A percentile compares a stretch with the other conserved stretches of the same genome.
These are phyloP conservation scores for Gavialis gangeticus DNA, from an alignment of 2,113 vertebrate species.

Conservation along the genomic window DNA sequence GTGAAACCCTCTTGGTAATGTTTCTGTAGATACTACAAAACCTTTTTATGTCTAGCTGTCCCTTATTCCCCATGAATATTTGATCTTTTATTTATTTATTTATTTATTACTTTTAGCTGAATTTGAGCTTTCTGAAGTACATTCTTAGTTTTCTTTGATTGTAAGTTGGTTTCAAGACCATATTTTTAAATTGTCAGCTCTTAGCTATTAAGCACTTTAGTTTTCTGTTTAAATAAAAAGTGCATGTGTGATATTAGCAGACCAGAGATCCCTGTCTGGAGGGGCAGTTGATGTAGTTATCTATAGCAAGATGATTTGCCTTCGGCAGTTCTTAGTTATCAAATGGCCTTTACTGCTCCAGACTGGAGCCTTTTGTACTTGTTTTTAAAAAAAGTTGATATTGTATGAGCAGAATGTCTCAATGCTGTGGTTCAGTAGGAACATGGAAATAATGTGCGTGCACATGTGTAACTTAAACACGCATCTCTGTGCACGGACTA, in stretches of 20 bases:
- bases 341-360: neutral
- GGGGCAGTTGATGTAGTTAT: neutral
- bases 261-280: neutral
- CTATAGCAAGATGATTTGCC: neutral
- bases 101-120: neutral
- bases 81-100: neutral
- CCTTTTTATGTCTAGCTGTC: neutral
- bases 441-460: neutral
- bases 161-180: neutral
- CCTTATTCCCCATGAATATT: neutral
- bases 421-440: neutral
- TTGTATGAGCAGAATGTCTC: neutral
- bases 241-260: neutral
- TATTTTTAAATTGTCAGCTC: neutral
- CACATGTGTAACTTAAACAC: neutral
- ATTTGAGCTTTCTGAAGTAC: neutral
- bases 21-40: neutral
- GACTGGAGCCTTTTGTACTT: neutral
- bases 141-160: neutral
- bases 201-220: neutral
- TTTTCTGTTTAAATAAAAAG: neutral
- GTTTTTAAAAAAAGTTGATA: too few species aligned
- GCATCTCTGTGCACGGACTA: neutral
- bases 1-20: neutral
- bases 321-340: neutral